Evolutionary conservation across 1,140 invertebrate genomes (phyloP), one percentile per base, ranked within the genome.

Genomic region (Polypedilum pembai): DNA sequence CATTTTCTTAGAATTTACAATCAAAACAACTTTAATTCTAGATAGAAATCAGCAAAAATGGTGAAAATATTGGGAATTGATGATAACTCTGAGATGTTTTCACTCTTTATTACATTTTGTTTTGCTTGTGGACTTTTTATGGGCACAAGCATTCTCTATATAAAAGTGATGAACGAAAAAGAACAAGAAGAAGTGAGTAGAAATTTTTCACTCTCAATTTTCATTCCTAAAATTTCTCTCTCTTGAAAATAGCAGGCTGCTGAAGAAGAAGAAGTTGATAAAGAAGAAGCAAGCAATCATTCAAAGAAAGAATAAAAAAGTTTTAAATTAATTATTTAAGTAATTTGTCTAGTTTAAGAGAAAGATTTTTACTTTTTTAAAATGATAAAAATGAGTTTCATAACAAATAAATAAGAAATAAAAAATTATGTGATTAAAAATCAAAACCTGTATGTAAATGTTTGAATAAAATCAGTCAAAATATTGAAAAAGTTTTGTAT

Each of bases 51-150:
- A 69, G 2, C 5, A 8, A 69, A 21, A 69, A 69, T 20, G 20
- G 20, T 69, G 15, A 69, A 69, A 20, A 21, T 69, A 1, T 18
- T 69, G 7, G 65, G 65, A 69, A 69, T 69, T 69, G 65, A 69
- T 21, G 65, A 69, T 10, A 21, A 69, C 20, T 69, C 65, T 7
- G 65, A 69, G 17, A 18, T 18, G 17, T 69, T 69, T 10, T 69
- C 65, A 8, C 65, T 69, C 8, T 69, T 69, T n/a, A 18, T 69
- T 5, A 69, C 65, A 1, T 21, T 69, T 20, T n/a, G 8, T 10
- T 18, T 69, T 21, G 65, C n/a, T 5, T 10, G n/a, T 20, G 8
- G n/a, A 20, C 65, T 69, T 18, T 69, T 20, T 20, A 21, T 69
- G n/a, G 65, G 18, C 4, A 69, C 65, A 7, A 20, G 8, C 17